phyloP scores from a whole-genome alignment of 2,113 vertebrate genomes.

The Pituophis catenifer region DNA sequence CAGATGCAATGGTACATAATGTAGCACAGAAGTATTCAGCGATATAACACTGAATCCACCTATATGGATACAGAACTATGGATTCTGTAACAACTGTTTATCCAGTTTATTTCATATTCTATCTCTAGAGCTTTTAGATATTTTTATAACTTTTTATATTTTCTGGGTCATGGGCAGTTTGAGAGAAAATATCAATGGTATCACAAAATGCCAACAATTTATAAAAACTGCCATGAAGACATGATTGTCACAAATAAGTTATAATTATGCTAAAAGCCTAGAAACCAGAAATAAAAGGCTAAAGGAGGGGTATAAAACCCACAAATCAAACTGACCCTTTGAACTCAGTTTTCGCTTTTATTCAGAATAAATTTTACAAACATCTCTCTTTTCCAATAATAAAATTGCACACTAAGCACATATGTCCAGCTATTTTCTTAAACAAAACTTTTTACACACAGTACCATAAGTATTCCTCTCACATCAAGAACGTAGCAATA shows the following conservation, averaged over 20 bases:
- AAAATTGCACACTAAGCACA: background rate
- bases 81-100: background rate
- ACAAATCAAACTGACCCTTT: background rate
- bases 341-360: background rate
- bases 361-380: background rate
- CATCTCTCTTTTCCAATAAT: background rate
- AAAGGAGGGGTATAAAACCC: background rate
- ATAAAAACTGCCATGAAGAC: background rate
- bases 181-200: background rate
- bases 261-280: background rate
- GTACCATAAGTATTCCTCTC: background rate
- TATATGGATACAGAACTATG: background rate
- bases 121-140: background rate
- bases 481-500: background rate
- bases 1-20: background rate
- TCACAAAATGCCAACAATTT: background rate
- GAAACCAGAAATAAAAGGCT: background rate
- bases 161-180: background rate
- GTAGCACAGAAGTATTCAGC: background rate
- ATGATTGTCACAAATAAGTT: background rate
- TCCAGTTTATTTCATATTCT: background rate
- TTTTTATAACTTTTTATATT: background rate
- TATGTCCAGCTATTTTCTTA: background rate
- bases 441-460: background rate
- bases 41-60: no score